Evolutionary conservation across 2,113 vertebrate species (phyloP), one percentile per base, ranked within the genome.

Genomic region (Nerophis ophidion): DNA sequence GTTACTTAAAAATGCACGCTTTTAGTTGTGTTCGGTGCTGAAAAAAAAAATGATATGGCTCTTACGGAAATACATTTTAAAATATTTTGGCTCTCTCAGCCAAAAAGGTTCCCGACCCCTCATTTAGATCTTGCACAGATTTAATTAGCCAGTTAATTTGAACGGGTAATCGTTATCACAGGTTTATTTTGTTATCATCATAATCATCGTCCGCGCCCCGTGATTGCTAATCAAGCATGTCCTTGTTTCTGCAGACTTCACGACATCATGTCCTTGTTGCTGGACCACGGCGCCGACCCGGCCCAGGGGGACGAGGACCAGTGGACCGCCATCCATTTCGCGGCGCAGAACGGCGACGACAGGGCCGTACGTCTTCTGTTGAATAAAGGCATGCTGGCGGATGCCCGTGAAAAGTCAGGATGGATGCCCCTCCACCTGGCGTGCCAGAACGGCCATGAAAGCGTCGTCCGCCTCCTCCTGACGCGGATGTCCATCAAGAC

Each of bases 401-500:
- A 92, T 16, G 81, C 83, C 35, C 82, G 50, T 44, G 93, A 96
- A 70, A 89, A 72, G 0, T 80, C 89, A 0, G 90, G 89, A 0
- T 94, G 93, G 94, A 93, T 81, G 0, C 88, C 92, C 0, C 81
- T 95, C 50, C 93, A 94, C 75, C 65, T 97, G 80, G 92, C 93
- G 2, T 82, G 89, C 0, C 93, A 96, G 87, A 95, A 94, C 14
- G 91, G 92, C 75, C 91, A 92, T 0, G 93, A 96, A 74, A 86
- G 87, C 0, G 85, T 93, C 50, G 91, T 89, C 4, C 69, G 85
- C 6, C 85, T 93, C 13, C 88, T 98, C 62, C 84, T 94, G 7
- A 91, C 90, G 1, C 87, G 86, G 16, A 81, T 91, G 44, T 84
- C 88, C 1, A 42, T 69, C 34, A 69, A 70, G 17, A 73, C 85